Conservation (phyloP, 1,140 invertebrate genomes). For the Pentalonia nigronervosa region DNA sequence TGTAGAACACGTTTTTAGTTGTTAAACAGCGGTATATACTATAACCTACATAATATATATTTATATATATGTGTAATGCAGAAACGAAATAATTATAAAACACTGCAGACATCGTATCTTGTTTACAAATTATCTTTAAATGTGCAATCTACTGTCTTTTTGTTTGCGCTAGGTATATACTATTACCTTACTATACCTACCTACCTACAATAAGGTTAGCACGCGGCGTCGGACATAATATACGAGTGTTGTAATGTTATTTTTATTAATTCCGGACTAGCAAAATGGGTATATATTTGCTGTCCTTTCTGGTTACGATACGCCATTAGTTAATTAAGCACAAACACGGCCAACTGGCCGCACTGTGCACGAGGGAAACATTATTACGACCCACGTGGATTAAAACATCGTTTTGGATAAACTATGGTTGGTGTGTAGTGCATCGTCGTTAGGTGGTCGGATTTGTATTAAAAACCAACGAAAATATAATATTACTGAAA, state of each 20-base stretch:
- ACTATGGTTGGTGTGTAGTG: background rate
- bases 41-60: background rate
- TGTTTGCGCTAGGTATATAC: background rate
- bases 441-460: background rate
- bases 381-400: background rate
- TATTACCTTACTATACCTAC: background rate
- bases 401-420: background rate
- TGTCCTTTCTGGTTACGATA: background rate
- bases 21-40: background rate
- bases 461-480: background rate
- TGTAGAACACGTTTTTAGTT: background rate
- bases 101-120: background rate
- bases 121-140: background rate
- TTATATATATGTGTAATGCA: background rate
- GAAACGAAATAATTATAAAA: background rate
- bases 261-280: too few species aligned
- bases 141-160: background rate
- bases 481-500: background rate
- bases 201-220: background rate
- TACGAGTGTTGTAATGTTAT: background rate
- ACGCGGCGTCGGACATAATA: background rate
- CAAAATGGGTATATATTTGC: background rate
- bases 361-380: background rate
- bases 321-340: constrained; percentile 1
- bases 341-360: background rate